Evolutionary conservation across 2,113 vertebrate species (phyloP).

Genomic region (Tetraodon nigroviridis): DNA sequence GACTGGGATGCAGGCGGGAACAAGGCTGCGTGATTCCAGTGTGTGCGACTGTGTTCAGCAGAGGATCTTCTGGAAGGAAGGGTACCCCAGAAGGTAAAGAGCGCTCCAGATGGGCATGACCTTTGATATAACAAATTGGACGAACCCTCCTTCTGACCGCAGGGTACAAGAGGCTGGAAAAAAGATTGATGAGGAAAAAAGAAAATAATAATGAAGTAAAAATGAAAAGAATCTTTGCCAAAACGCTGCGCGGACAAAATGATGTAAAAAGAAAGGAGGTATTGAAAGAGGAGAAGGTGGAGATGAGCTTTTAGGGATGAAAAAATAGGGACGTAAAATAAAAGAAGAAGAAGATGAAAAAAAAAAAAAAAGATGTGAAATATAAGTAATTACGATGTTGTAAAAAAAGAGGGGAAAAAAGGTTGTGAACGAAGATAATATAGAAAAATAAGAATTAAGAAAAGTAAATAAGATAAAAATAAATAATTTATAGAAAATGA

Average conservation of each 20-base stretch:
- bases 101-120: constrained; percentile 61
- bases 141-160: constrained; percentile 47
- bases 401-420: not conserved
- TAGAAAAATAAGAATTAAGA: not conserved
- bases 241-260: constrained; percentile 28
- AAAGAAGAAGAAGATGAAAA: constrained; percentile 6
- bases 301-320: not conserved
- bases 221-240: constrained; percentile 31
- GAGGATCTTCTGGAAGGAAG: constrained; percentile 39
- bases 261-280: constrained; percentile 22
- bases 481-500: too few species aligned
- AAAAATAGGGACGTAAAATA: constrained; percentile 27
- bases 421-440: not conserved
- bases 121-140: constrained; percentile 56
- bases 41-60: constrained; percentile 48
- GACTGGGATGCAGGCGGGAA: constrained; percentile 56
- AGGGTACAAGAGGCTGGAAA: constrained; percentile 56
- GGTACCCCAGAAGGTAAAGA: constrained; percentile 62
- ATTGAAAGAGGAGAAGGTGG: constrained; percentile 31
- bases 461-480: not conserved
- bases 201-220: constrained; percentile 38
- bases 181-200: constrained; percentile 53
- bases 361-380: constrained; percentile 15
- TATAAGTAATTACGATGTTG: constrained; percentile 14
- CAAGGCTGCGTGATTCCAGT: constrained; percentile 48